Percentiles rank a stretch among this genome's conserved stretches.
Evolutionary conservation across 2,797 vertebrate genomes (phyloP).

Genomic region (Manis pentadactyla): DNA sequence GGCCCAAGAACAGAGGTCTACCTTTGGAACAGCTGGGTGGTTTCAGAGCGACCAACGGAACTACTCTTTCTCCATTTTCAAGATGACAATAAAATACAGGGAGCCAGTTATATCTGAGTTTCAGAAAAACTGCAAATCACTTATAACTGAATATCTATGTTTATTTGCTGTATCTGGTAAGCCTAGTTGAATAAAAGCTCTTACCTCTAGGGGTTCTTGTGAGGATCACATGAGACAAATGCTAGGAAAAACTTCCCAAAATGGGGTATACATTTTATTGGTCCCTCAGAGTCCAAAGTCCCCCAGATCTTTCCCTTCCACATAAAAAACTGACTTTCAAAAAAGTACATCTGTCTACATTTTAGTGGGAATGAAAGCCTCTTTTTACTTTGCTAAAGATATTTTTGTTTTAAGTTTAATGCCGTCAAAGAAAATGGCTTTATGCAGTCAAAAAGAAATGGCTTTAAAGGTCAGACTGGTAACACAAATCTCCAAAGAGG

Average conservation of each 20-base stretch:
- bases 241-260: neutral
- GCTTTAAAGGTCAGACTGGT: neutral
- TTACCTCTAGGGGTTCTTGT: neutral
- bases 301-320: neutral
- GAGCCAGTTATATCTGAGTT: neutral
- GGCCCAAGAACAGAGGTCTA: fast-evolving
- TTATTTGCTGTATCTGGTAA: neutral
- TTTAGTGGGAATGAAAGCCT: neutral
- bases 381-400: constrained; percentile 7
- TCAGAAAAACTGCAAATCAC: constrained; percentile 8
- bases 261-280: neutral
- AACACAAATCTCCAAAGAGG: neutral
- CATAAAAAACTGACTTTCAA: neutral
- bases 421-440: neutral
- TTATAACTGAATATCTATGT: neutral
- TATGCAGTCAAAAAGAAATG: neutral
- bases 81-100: neutral
- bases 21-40: neutral
- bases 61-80: neutral
- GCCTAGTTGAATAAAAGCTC: neutral
- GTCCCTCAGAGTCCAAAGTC: neutral
- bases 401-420: constrained; percentile 12
- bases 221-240: neutral
- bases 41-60: neutral
- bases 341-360: neutral